Conservation (phyloP, 2,888 invertebrate species). For the Watsonalla binaria region DNA sequence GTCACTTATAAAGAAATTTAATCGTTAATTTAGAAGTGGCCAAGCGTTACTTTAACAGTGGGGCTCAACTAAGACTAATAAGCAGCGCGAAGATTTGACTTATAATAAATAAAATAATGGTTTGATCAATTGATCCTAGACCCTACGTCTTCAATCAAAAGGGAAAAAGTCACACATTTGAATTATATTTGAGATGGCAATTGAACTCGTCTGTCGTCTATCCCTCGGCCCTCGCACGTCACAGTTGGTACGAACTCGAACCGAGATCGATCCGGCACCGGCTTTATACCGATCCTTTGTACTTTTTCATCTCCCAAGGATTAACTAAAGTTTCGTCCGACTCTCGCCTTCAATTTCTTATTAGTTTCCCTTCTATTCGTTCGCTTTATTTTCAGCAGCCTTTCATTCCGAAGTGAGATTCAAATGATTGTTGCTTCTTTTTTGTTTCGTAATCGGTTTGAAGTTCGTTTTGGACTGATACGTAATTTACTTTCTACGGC, state of each 20-base stretch:
- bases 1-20: no score
- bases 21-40: no score
- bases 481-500: no score
- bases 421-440: background rate
- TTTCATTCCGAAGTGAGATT: background rate
- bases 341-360: constrained; percentile 43
- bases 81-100: no score
- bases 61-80: no score
- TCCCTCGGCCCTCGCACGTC: constrained; percentile 26
- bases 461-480: background rate
- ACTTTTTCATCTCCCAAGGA: constrained; percentile 71
- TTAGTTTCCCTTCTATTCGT: constrained; percentile 43
- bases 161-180: no score
- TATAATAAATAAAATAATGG: no score
- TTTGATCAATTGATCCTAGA: no score
- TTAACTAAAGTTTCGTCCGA: constrained; percentile 56
- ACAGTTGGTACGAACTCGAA: constrained; percentile 49
- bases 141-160: no score
- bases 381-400: constrained; percentile 14
- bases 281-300: constrained; percentile 57
- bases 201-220: background rate
- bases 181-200: no score
- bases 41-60: no score
- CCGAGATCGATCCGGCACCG: constrained; percentile 52
- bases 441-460: background rate